Evolutionary conservation across 2,888 invertebrate genomes (phyloP), one percentile per base, ranked within the genome.

Genomic region (Parascotia fuliginaria): DNA sequence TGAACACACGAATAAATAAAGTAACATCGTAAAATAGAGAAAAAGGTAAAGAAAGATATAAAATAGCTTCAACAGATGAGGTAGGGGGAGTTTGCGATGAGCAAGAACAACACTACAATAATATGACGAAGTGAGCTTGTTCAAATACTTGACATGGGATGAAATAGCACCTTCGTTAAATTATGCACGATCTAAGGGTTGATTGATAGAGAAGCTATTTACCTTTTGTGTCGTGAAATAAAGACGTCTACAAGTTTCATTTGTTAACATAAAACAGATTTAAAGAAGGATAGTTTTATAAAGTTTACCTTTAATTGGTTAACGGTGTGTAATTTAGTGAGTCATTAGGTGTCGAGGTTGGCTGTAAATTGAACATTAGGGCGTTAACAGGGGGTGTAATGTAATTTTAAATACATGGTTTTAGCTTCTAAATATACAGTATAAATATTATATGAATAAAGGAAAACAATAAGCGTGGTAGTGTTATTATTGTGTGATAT

Each of bases 161-260:
- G 36, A 32, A 29, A 51, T 54, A 50, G 42, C 43, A 48, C 54
- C 62, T 48, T 44, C 40, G 33, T 56, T 66, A 60, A 69, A 69
- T 67, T 66, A 67, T 67, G 53, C 48, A 67, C 44, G 36, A 53
- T 33, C 47, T 46, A 31, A 39, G 56, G 67, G 47, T 52, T 69
- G 60, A 70, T 61, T 66, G 65, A 66, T 66, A 60, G 57, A 55
- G 63, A 69, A 62, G 42, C 62, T 57, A 57, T 69, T 66, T 57
- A 65, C 70, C 60, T 57, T 60, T 38, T 42, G 19, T 56, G 54
- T 60, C 45, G 51, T 55, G 53, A 63, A 70, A 65, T 67, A 66
- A 55, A 63, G 54, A 60, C 57, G 56, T 60, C 54, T 38, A 34
- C 63, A 51, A 41, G 7, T 51, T 67, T 69, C 63, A 3, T 60